Evolutionary conservation across 2,113 vertebrate genomes (phyloP), one percentile per base, ranked within the genome.

Genomic region (Progne subis): DNA sequence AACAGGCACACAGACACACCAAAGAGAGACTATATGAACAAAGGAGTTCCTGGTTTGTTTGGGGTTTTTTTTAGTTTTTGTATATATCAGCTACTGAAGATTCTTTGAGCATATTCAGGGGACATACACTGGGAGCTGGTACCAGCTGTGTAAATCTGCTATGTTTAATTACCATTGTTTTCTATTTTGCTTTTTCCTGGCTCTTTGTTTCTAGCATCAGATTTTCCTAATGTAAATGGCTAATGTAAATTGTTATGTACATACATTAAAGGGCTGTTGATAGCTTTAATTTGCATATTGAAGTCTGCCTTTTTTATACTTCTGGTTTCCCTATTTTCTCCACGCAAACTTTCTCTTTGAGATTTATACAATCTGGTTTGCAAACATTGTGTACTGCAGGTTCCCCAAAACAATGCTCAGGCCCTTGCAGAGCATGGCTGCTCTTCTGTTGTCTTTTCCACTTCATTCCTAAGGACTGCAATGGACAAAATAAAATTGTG

Each of bases 401-500:
- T 46, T 13, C 7, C 23, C 26, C 43, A 37, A 5, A 39, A 18
- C 6, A 56, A 29, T 31, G 8, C 4, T 79, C 9, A 28, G 13
- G 17, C 31, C 21, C n/a, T 39, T 61, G 14, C 4, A 3, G 15
- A 34, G 15, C 5, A 39, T 5, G 12, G 32, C 2, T 2, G 16
- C 18, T 61, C 16, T 56, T 68, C 16, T 79, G n/a, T 13, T 41
- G 5, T 4, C 9, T 2, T 32, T 13, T 64, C 3, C 13, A 41
- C 23, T 46, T 43, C 9, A 12, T 39, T 41, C 24, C 26, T 76
- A 24, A 80, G 63, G 23, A 57, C 19, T 31, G 10, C 5, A 46
- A 34, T 0, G 0, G 12, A 79, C 8, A 24, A 50, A 41, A 91
- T 16, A 65, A 70, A 78, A 90, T 44, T 16, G 5, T 0, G 0